Evolutionary conservation across 1,140 invertebrate species (phyloP), one percentile per base, ranked within the genome.

Genomic region (Sminthurides bifidus): DNA sequence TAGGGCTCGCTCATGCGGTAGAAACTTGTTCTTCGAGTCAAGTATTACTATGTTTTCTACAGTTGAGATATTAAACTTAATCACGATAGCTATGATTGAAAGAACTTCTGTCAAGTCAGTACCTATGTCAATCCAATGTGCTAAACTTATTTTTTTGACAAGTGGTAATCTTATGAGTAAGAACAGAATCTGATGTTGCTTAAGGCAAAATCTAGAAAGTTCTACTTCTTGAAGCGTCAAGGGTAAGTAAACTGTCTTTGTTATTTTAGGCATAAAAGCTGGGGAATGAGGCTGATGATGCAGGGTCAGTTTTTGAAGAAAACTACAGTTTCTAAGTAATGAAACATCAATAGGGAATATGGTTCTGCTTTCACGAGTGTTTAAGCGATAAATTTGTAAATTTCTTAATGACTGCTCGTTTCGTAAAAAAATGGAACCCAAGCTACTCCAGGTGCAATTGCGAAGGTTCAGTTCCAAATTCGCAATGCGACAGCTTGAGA

Each of bases 151-250:
- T 27, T 31, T 30, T 17, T 35, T 41, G n/a, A 54, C 8, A 12
- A 14, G 6, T 1, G 52, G 52, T 14, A 54, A 19, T 33, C 40
- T 54, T 2, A 54, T 17, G 10, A 54, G 15, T 2, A 54, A 14
- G 19, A 45, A 54, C n/a, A 45, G 23, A 14, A 43, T 24, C 26
- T 54, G 52, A 23, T 54, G 52, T 17, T 46, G 44, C 27, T 46
- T 46, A 6, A 46, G 12, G 12, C 6, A 27, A 8, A 46, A 14
- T 12, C 44, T 12, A 8, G 44, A 46, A 6, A 46, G 5, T 14
- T 46, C 24, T 26, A 46, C 10, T 8, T 46, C 17, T 27, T 5
- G 24, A 4, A 46, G 17, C 10, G 6, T 23, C 3, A 5, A 23
- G 17, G 44, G 44, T 10, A 46, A 27, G 17, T 46, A 26, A 46